These are phyloP conservation scores for Melieria picta DNA, from an alignment of 2,888 invertebrate genomes.

Conservation along the genomic window DNA sequence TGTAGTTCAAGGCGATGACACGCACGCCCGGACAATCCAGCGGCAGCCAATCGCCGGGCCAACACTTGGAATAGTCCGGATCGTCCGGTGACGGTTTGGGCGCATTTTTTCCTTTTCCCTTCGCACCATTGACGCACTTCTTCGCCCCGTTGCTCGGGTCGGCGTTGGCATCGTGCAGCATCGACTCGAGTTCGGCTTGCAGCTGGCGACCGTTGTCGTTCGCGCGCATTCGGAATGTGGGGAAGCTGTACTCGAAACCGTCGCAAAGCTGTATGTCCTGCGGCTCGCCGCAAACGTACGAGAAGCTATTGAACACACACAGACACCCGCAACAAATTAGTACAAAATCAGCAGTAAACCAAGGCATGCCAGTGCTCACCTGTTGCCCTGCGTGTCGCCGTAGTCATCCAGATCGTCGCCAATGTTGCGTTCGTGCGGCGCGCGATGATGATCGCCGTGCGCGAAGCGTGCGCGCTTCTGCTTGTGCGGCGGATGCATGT, in stretches of 20 bases:
- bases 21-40: constrained; percentile 80
- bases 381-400: background rate
- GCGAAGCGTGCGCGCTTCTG: constrained; percentile 58
- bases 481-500: constrained; percentile 57
- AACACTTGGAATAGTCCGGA: constrained; percentile 74
- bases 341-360: background rate
- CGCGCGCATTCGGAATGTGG: constrained; percentile 62
- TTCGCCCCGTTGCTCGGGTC: constrained; percentile 12
- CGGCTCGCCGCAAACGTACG: constrained; percentile 56
- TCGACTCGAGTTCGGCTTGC: constrained; percentile 53
- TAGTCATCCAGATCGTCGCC: constrained; percentile 40
- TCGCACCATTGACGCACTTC: constrained; percentile 13
- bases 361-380: background rate
- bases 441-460: constrained; percentile 40
- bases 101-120: constrained; percentile 21
- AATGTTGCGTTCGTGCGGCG: constrained; percentile 30
- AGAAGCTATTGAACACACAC: constrained; percentile 46
- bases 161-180: constrained; percentile 41
- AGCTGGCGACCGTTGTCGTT: constrained; percentile 55
- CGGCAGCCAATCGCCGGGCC: constrained; percentile 89
- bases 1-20: constrained; percentile 84
- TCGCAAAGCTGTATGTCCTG: constrained; percentile 57
- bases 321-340: background rate
- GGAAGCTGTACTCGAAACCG: constrained; percentile 62
- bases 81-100: constrained; percentile 45